Conservation (phyloP, 2,797 vertebrate genomes). For the Danio tinwini region DNA sequence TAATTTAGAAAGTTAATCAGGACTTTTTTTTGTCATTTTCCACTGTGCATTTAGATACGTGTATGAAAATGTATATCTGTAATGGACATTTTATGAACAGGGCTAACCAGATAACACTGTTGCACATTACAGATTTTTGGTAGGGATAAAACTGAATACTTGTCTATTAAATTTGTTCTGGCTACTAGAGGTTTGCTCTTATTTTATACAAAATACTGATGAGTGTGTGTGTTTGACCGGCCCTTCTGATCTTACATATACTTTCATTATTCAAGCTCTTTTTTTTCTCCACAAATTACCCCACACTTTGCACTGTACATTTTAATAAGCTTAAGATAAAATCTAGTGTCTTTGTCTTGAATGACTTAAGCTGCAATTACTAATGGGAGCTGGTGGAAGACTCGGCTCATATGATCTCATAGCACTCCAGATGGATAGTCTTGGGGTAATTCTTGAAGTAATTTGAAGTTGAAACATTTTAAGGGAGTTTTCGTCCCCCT, state of each 20-base stretch:
- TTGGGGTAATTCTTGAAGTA: conserved; percentile 36
- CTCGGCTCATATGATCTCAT: conserved; percentile 5
- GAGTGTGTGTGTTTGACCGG: conserved; percentile 16
- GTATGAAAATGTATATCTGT: too few relatives aligned
- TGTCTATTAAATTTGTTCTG: not conserved
- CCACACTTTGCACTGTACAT: conserved; percentile 32
- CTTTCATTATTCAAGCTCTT: conserved; percentile 24
- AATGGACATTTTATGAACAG: not conserved
- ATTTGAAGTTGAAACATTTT: conserved; percentile 34
- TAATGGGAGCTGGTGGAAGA: conserved; percentile 17
- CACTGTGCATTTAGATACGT: too few relatives aligned
- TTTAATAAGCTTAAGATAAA: conserved; percentile 43
- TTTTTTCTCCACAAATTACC: not conserved
- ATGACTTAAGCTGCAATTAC: conserved; percentile 37
- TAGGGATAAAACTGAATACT: not conserved
- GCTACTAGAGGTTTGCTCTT: not conserved
- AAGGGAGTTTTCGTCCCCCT: not conserved
- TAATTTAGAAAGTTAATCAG: too few relatives aligned
- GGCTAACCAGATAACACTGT: not conserved
- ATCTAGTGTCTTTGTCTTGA: conserved; percentile 27
- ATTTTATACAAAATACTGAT: not conserved
- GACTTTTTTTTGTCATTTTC: too few relatives aligned
- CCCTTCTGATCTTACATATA: not conserved
- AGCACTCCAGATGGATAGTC: conserved; percentile 33
- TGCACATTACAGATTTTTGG: not conserved